Conservation (phyloP, 2,113 vertebrate species). For the Hymenochirus boettgeri region DNA sequence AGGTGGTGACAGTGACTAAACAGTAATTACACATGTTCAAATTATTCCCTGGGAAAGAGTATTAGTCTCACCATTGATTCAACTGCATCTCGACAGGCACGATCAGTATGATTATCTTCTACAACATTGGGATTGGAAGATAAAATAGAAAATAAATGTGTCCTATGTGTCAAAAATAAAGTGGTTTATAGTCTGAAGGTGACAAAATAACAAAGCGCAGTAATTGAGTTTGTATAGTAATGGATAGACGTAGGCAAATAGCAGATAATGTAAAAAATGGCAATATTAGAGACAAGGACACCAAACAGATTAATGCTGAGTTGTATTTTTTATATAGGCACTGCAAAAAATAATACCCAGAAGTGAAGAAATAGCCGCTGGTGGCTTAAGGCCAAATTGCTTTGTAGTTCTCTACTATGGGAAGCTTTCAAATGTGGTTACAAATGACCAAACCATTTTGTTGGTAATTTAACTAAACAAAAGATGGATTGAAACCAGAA, state of each 20-base stretch:
- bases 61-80: conserved; percentile 18
- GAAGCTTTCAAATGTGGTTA: too few relatives aligned
- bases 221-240: conserved; percentile 27
- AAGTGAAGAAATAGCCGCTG: neutral
- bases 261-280: neutral
- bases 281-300: conserved; percentile 7
- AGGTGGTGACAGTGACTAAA: conserved; percentile 28
- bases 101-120: conserved; percentile 33
- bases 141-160: conserved; percentile 21
- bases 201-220: conserved; percentile 21
- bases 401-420: too few relatives aligned
- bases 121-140: conserved; percentile 21
- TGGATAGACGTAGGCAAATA: conserved; percentile 18
- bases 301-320: conserved; percentile 11
- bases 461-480: too few relatives aligned
- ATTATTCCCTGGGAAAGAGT: conserved; percentile 6
- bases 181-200: conserved; percentile 21
- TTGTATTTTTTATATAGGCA: neutral
- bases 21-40: conserved; percentile 36
- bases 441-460: too few relatives aligned
- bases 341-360: conserved; percentile 9
- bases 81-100: conserved; percentile 22
- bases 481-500: too few relatives aligned
- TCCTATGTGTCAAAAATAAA: conserved; percentile 28
- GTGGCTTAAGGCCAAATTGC: conserved; percentile 16